These are phyloP conservation scores for Chrysotoxum bicinctum DNA, from an alignment of 2,888 invertebrate genomes.

Conservation along the genomic window DNA sequence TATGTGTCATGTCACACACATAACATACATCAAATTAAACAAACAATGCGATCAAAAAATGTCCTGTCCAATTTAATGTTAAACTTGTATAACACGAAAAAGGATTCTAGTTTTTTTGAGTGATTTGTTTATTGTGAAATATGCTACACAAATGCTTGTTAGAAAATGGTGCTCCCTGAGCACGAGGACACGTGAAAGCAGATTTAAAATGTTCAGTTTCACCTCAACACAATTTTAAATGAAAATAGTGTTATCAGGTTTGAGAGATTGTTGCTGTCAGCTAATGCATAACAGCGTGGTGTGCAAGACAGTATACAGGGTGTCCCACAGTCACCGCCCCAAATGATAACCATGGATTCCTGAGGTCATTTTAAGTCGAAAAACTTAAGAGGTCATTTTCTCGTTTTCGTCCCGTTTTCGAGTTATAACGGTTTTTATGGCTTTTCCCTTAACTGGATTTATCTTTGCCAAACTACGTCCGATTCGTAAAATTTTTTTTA, in stretches of 20 bases:
- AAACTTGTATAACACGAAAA: slow-evolving; percentile 44
- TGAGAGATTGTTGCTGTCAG: slow-evolving; percentile 22
- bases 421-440: no score
- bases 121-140: slow-evolving; percentile 46
- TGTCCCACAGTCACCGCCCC: no score
- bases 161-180: neutral
- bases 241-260: slow-evolving; percentile 18
- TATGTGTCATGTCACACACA: slow-evolving; percentile 37
- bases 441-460: no score
- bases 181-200: slow-evolving; percentile 7
- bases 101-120: slow-evolving; percentile 23
- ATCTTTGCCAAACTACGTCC: no score
- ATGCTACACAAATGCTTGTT: neutral
- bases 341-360: no score
- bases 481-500: no score
- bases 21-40: slow-evolving; percentile 24
- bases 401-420: no score
- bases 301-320: neutral
- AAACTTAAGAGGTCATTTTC: no score
- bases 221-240: slow-evolving; percentile 26
- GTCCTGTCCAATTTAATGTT: slow-evolving; percentile 45
- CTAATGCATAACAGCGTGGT: slow-evolving; percentile 11
- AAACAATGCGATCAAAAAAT: slow-evolving; percentile 25
- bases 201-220: neutral
- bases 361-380: no score